phyloP scores from a whole-genome alignment of 2,797 vertebrate species.

The Adelosebastes latens region DNA sequence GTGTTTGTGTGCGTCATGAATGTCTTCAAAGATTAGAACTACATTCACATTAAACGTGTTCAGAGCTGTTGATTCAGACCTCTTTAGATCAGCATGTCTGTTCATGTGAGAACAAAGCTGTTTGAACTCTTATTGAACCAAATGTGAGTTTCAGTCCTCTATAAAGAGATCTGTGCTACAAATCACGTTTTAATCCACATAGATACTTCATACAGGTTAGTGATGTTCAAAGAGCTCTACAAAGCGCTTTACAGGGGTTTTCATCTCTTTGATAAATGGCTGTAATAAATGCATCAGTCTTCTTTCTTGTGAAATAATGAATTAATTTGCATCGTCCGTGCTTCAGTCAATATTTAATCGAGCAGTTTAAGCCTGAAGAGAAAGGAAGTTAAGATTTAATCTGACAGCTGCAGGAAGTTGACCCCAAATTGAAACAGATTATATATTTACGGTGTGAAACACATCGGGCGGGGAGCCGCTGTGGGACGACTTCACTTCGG shows the following conservation, averaged over 20 bases:
- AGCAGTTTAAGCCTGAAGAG: not conserved
- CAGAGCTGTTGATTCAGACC: not conserved
- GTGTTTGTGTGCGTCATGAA: not conserved
- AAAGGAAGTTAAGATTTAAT: conserved; percentile 2
- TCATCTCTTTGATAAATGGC: not conserved
- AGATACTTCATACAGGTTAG: not conserved
- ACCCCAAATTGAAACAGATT: conserved; percentile 8
- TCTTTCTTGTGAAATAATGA: conserved; percentile 6
- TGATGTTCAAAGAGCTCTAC: conserved; percentile 12
- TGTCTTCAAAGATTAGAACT: not conserved
- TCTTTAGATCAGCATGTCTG: not conserved
- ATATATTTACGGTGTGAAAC: not conserved
- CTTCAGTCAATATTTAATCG: conserved; percentile 37
- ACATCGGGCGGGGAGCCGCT: not conserved
- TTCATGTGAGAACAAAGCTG: not conserved
- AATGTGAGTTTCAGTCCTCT: not conserved
- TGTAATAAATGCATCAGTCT: not conserved
- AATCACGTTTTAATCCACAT: not conserved
- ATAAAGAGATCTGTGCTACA: not conserved
- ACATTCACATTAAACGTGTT: not conserved
- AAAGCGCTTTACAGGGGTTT: not conserved
- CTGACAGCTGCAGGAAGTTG: not conserved
- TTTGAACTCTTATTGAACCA: not conserved
- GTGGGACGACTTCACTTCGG: not conserved
- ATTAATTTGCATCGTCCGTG: conserved; percentile 3